Conservation (phyloP, 2,888 invertebrate genomes). For the Sesia apiformis region DNA sequence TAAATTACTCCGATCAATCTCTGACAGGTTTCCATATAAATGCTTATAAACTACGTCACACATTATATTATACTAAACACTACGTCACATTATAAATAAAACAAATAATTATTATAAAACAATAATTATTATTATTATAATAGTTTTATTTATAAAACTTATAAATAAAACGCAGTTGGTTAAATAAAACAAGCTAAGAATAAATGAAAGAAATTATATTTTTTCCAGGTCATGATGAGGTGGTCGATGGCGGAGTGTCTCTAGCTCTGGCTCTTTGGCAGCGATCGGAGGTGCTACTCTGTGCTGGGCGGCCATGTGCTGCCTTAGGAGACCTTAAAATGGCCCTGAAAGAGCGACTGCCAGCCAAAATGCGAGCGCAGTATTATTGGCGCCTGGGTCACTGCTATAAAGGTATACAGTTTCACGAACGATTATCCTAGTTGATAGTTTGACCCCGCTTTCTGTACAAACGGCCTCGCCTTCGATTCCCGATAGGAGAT, state of each 20-base stretch:
- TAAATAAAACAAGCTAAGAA: not conserved
- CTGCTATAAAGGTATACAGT: conserved; percentile 71
- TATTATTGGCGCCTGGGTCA: conserved; percentile 82
- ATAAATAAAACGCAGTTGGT: not conserved
- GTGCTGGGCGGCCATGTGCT: conserved; percentile 68
- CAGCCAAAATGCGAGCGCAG: conserved; percentile 75
- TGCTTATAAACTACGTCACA: too few species aligned
- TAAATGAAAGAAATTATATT: not conserved
- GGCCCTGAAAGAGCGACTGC: conserved; percentile 77
- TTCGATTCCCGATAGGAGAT: too few species aligned
- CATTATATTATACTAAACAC: too few species aligned
- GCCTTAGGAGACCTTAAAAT: conserved; percentile 81
- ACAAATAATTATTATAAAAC: too few species aligned
- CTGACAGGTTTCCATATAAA: too few species aligned
- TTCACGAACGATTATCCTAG: too few species aligned
- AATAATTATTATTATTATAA: not conserved
- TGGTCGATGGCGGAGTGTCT: conserved; percentile 76
- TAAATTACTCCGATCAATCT: too few species aligned
- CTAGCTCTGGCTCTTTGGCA: conserved; percentile 79
- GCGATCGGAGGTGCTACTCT: conserved; percentile 78
- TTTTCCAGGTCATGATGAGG: conserved; percentile 49
- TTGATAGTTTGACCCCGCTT: too few species aligned
- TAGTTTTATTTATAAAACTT: not conserved
- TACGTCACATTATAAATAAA: too few species aligned
- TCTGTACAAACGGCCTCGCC: too few species aligned